Conservation (phyloP, 2,113 vertebrate genomes). For the Psephotus haematonotus region DNA sequence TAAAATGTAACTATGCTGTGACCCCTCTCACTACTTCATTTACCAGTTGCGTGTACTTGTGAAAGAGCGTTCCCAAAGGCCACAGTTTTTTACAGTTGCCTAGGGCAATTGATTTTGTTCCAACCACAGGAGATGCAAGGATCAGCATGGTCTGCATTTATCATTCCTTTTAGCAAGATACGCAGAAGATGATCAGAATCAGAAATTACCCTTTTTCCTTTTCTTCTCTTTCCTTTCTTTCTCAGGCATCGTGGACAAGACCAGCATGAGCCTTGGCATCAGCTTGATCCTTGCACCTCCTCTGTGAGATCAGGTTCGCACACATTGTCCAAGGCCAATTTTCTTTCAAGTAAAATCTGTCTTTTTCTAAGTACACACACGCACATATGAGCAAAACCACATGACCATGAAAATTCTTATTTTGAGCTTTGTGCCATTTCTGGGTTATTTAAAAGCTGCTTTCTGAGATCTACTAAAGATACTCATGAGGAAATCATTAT, state of each 20-base stretch:
- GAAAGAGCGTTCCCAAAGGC: background rate
- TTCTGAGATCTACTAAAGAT: background rate
- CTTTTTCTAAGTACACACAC: background rate
- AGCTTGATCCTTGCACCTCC: background rate
- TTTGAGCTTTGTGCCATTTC: background rate
- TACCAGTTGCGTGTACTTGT: background rate
- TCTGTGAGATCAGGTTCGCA: background rate
- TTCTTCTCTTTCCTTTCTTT: background rate
- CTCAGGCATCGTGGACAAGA: background rate
- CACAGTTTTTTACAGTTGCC: fast-evolving
- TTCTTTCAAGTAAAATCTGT: background rate
- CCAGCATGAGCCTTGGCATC: background rate
- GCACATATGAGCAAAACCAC: background rate
- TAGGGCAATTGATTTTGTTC: background rate
- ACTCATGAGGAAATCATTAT: background rate
- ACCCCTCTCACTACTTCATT: background rate
- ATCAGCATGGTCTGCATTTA: background rate
- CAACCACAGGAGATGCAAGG: background rate
- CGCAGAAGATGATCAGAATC: background rate
- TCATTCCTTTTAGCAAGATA: background rate
- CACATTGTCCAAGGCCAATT: background rate
- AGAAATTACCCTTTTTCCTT: background rate
- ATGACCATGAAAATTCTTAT: background rate
- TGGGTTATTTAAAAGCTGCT: background rate
- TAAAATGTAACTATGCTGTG: background rate